Evolutionary conservation across 2,888 invertebrate genomes (phyloP), one percentile per base, ranked within the genome.

Genomic region (Cetonia aurata): DNA sequence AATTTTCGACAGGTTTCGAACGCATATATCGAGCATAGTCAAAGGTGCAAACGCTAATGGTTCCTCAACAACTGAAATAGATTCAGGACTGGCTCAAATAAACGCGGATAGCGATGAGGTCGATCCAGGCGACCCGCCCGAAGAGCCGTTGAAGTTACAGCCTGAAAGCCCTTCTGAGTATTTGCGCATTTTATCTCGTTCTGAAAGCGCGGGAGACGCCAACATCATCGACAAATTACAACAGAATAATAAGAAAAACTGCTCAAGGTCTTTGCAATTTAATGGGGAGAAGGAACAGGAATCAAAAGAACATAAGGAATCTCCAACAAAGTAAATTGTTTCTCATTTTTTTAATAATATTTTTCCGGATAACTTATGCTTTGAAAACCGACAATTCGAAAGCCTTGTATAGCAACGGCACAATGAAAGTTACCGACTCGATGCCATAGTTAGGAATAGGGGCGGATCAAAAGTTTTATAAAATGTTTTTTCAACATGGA

Each of bases 141-240:
- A 71, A 8, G 72, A 71, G 67, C 50, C 67, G 10, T 72, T 77
- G 25, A 76, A 75, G 17, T 48, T 56, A 0, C 67, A 70, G 48
- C 70, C 70, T 1, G 89, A 90, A 70, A 91, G 89, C 79, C 89
- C 89, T 37, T 88, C 89, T 10, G 90, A 90, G 77, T 79, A 81
- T 66, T 83, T 88, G 15, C 85, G 89, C 3, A 86, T 90, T 56
- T 81, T 91, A 33, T 88, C 89, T 0, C 85, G 90, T 73, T 91
- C 92, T 0, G 92, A 93, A 79, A 93, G 92, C 80, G 94, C 92
- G 0, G 92, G 92, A n/a, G 94, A 94, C 82, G 91, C 92, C 6
- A 91, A 92, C 79, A 91, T 94, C 42, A 84, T 93, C 41, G 91
- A 91, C 76, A 92, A 92, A 78, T 82, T 92, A 55, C 90, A 91